Percentiles rank a stretch among this genome's conserved stretches.
These are phyloP conservation scores for Epinephelus fuscoguttatus DNA, from an alignment of 2,113 vertebrate species.

Conservation along the genomic window DNA sequence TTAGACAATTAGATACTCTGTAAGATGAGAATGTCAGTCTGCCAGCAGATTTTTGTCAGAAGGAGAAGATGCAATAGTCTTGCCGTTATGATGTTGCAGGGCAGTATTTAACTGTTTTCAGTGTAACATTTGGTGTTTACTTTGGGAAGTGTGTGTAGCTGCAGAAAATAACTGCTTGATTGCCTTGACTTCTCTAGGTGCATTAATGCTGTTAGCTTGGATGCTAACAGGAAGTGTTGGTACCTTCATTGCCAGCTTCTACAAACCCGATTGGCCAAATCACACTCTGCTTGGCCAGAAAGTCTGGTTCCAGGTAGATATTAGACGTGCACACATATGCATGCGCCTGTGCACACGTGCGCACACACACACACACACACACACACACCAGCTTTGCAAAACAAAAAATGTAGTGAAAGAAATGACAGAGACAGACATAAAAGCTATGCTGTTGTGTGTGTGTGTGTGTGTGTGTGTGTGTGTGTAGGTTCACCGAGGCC, in stretches of 20 bases:
- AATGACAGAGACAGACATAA: neutral
- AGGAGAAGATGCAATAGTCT: neutral
- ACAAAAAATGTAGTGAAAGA: neutral
- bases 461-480: slow-evolving; percentile 54
- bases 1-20: too few species aligned
- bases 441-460: neutral
- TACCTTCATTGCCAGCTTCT: slow-evolving; percentile 88
- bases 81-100: neutral
- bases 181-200: slow-evolving; percentile 74
- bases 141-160: too few species aligned
- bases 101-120: neutral
- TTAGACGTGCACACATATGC: slow-evolving; percentile 52
- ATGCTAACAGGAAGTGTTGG: slow-evolving; percentile 87
- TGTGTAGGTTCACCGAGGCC: slow-evolving; percentile 86
- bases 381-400: neutral
- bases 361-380: slow-evolving; percentile 55
- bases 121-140: neutral
- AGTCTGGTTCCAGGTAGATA: slow-evolving; percentile 89
- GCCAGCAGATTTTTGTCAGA: neutral
- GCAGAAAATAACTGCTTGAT: neutral
- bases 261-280: slow-evolving; percentile 88
- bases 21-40: neutral
- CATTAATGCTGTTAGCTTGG: slow-evolving; percentile 90
- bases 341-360: neutral
- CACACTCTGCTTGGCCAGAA: slow-evolving; percentile 84